Evolutionary conservation across 2,797 vertebrate genomes (phyloP), one percentile per base, ranked within the genome.

Genomic region (Protosalanx chinensis): DNA sequence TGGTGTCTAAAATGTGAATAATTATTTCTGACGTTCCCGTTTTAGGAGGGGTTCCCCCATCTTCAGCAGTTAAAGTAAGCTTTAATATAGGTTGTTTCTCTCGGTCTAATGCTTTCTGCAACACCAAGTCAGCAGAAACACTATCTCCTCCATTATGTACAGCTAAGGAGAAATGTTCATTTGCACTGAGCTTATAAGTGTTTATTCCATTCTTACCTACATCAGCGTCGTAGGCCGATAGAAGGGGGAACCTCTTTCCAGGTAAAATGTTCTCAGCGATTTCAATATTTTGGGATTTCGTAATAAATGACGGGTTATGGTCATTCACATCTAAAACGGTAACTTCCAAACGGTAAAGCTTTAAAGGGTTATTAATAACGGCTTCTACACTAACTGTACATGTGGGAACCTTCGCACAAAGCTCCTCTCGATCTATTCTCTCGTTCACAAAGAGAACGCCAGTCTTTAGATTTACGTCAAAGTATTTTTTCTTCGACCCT

Each of bases 81-180:
- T 56, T n/a, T 5, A 91, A 79, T 1, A 72, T 15, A 6, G 87
- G 0, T 58, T 86, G 70, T 30, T 85, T 90, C 30, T 91, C 90
- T 75, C 88, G 61, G 46, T 91, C 90, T 64, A 91, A 76, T 6
- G n/a, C 1, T 84, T 89, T 90, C 41, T 88, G 85, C 6, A 91
- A 53, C 1, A 90, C 76, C 15, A 91, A 72, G 20, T 91, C 90
- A 0, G 84, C 76, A 33, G 78, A 81, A 0, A 78, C 15, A 6
- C 63, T 86, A 0, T 85, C 79, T 46, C 67, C 82, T 1, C 63
- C 80, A 32, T 73, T 76, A 33, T 82, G 10, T 16, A 76, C n/a
- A 18, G 67, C 79, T 0, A 91, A n/a, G 16, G 83, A 80, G 5
- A 91, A 91, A 6, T 88, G 27, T 2, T 88, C 88, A 64, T 87